Base-by-base conservation (phyloP, 2,888 invertebrate genomes). In the Tachystola acroxantha region DNA sequence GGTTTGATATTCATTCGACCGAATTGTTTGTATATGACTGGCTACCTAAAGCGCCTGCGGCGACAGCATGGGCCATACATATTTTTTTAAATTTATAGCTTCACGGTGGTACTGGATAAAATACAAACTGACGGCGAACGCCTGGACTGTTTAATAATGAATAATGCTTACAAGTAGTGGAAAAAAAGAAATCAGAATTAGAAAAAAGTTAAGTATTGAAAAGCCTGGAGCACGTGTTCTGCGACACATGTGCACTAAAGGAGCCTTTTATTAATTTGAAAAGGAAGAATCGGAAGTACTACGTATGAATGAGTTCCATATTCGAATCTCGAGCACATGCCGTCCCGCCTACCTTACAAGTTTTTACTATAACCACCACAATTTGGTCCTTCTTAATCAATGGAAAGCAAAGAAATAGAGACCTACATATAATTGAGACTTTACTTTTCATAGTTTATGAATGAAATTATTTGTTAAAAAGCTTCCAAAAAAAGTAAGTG, bases 201-300 rank as follows among this genome's bases (percentile, higher is more conserved):
- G 48, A 62, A 63, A 56, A 63, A 60, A 57, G 55, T 59, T 61
- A 60, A 57, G 55, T 59, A 68, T 64, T 66, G 54, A 69, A 42
- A 24, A 20, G 9, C 24, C 45, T 36, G 37, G n/a, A 66, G 65
- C 72, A 73, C 72, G 72, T 71, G 73, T 65, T 57, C 60, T 43
- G 39, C 50, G 52, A 51, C 64, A 69, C 70, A 72, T 67, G 70
- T 64, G 66, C 54, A 58, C 41, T 59, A 58, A 53, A 53, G 53
- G 50, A 57, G 53, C 57, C 49, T 60, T 56, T 56, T 57, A 54
- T 47, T 45, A 43, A 50, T 51, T 54, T 61, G 49, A 58, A 67
- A 66, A 65, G 64, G 70, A 69, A 61, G 71, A 66, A 67, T 71
- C 69, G 73, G 73, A 74, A 70, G 67, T 67, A 43, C 57, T 48